Conservation (phyloP, 2,797 vertebrate species). For the Anableps anableps region DNA sequence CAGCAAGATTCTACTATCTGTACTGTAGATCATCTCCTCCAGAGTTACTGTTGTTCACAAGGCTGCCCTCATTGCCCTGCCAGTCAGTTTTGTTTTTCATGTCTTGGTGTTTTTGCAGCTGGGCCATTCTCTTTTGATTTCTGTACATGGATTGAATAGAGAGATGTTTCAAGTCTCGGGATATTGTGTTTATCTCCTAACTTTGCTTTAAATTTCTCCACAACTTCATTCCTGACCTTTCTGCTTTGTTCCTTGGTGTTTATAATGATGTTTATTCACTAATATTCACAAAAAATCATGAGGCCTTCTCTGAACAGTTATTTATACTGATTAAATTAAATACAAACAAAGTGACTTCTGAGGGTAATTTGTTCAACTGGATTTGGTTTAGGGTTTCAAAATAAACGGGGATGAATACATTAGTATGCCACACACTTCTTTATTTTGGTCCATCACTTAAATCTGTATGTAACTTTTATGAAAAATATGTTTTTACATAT, state of each 20-base stretch:
- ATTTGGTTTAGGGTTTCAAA: neutral
- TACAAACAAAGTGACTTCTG: neutral
- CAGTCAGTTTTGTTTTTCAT: neutral
- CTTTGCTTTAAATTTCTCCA: neutral
- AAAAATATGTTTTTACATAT: too few relatives aligned
- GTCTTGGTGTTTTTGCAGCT: neutral
- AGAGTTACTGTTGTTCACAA: neutral
- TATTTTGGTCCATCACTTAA: neutral
- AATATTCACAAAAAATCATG: neutral
- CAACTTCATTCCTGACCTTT: neutral
- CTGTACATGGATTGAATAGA: neutral
- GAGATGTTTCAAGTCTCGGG: neutral
- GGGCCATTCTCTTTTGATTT: neutral
- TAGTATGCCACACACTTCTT: neutral
- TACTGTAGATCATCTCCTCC: neutral
- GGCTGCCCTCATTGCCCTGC: neutral
- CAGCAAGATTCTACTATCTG: neutral
- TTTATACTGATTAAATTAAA: neutral
- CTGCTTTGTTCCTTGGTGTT: neutral
- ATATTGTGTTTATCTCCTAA: neutral
- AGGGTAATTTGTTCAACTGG: neutral
- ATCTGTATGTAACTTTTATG: too few relatives aligned
- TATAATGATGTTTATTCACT: neutral
- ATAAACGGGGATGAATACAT: neutral
- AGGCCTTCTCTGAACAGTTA: neutral